phyloP scores from a whole-genome alignment of 1,140 invertebrate genomes.

The Conus ventricosus region DNA sequence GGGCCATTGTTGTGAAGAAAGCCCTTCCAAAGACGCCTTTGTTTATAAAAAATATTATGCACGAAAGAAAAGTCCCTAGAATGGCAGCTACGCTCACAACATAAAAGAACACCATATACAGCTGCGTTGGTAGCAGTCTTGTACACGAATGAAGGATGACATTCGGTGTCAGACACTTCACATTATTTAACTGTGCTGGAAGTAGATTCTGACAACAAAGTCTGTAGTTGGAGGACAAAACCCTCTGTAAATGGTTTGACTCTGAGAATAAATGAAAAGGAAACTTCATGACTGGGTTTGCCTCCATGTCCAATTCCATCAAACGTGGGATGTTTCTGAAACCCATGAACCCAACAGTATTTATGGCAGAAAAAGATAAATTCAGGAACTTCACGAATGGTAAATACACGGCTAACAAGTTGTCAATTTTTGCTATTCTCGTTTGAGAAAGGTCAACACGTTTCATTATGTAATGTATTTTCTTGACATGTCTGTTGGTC shows the following conservation, averaged over 20 bases:
- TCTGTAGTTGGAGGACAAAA: slow-evolving; percentile 47
- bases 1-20: neutral
- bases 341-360: neutral
- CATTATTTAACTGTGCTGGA: slow-evolving; percentile 29
- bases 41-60: neutral
- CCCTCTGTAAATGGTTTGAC: neutral
- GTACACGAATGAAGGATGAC: slow-evolving; percentile 55
- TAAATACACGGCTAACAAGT: neutral
- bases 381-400: neutral
- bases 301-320: neutral
- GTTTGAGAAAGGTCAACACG: neutral
- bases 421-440: neutral
- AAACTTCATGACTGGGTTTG: neutral
- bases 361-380: neutral
- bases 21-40: neutral
- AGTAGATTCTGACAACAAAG: slow-evolving; percentile 53
- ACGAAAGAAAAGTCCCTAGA: slow-evolving; percentile 41
- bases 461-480: neutral
- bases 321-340: neutral
- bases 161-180: slow-evolving; percentile 47
- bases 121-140: slow-evolving; percentile 48
- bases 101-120: slow-evolving; percentile 54
- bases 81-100: slow-evolving; percentile 51
- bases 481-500: neutral
- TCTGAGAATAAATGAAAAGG: slow-evolving; percentile 32